phyloP scores from a whole-genome alignment of 2,113 vertebrate genomes.

The Osmerus mordax region DNA sequence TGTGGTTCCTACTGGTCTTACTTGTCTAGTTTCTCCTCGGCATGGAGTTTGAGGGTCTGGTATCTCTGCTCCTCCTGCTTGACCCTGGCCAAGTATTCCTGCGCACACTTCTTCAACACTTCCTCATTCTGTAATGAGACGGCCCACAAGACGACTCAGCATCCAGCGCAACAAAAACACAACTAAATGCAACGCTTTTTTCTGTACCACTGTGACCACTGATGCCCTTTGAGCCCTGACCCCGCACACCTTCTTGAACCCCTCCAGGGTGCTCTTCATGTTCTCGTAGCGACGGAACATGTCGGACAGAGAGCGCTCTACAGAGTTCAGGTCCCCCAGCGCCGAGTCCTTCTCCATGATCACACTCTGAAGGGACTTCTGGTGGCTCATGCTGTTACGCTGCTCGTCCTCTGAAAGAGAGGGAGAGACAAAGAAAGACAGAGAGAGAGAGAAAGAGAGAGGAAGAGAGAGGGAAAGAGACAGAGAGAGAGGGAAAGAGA shows the following conservation, averaged over 20 bases:
- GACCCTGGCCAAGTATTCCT: slow-evolving; percentile 89
- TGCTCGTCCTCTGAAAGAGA: slow-evolving; percentile 85
- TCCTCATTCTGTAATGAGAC: slow-evolving; percentile 85
- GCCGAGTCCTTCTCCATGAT: slow-evolving; percentile 88
- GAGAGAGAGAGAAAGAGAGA: too few relatives aligned
- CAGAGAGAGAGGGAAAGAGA: neutral
- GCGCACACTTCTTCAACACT: slow-evolving; percentile 94
- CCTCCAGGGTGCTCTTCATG: slow-evolving; percentile 89
- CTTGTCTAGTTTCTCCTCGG: slow-evolving; percentile 95
- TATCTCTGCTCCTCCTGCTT: slow-evolving; percentile 96
- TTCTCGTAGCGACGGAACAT: slow-evolving; percentile 95
- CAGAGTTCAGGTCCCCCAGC: slow-evolving; percentile 89
- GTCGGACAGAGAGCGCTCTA: slow-evolving; percentile 93
- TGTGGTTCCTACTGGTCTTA: slow-evolving; percentile 47
- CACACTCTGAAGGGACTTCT: slow-evolving; percentile 86
- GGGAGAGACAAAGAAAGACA: neutral
- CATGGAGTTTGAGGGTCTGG: slow-evolving; percentile 91
- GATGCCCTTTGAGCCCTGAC: neutral
- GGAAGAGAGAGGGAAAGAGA: too few relatives aligned
- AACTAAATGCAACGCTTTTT: neutral
- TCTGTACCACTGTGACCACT: neutral
- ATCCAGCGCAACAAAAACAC: neutral
- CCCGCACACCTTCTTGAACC: slow-evolving; percentile 87
- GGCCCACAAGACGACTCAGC: neutral
- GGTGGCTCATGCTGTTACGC: slow-evolving; percentile 78